These are phyloP conservation scores for Cataglyphis cursor DNA, from an alignment of 2,888 invertebrate genomes.

Conservation along the genomic window DNA sequence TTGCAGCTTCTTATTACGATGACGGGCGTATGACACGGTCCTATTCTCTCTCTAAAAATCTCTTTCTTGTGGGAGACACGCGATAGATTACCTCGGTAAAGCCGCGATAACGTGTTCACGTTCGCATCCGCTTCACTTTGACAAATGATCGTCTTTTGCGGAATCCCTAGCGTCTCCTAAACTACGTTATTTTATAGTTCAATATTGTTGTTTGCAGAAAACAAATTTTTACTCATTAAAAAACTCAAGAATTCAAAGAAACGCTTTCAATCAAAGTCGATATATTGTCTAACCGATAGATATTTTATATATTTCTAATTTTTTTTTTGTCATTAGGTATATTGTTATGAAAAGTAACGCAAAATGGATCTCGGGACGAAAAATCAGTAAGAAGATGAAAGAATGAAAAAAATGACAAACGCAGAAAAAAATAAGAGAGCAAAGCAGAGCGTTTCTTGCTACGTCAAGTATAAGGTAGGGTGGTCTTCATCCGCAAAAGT, in stretches of 20 bases:
- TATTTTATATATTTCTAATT: background rate
- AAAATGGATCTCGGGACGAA: conserved; percentile 30
- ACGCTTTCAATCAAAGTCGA: background rate
- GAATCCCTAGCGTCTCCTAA: conserved; percentile 46
- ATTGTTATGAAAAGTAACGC: background rate
- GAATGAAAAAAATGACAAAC: background rate
- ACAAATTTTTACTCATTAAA: conserved; percentile 40
- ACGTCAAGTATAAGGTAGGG: conserved; percentile 76
- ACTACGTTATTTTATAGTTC: conserved; percentile 43
- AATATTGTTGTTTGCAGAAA: conserved; percentile 60
- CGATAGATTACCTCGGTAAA: conserved; percentile 78
- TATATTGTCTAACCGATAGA: background rate
- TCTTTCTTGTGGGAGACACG: conserved; percentile 71
- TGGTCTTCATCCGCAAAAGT: conserved; percentile 83
- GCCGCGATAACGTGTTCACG: conserved; percentile 80
- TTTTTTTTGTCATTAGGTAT: background rate
- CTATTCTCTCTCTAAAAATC: conserved; percentile 63
- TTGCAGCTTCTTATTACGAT: conserved; percentile 46
- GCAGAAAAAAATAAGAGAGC: conserved; percentile 25
- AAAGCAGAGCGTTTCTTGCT: conserved; percentile 64
- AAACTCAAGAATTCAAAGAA: background rate
- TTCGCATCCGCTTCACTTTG: conserved; percentile 81
- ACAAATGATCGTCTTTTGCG: conserved; percentile 79
- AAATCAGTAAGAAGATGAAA: conserved; percentile 27
- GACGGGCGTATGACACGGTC: conserved; percentile 24